Base-by-base conservation (phyloP, 2,888 invertebrate genomes). In the Lochmaea capreae region DNA sequence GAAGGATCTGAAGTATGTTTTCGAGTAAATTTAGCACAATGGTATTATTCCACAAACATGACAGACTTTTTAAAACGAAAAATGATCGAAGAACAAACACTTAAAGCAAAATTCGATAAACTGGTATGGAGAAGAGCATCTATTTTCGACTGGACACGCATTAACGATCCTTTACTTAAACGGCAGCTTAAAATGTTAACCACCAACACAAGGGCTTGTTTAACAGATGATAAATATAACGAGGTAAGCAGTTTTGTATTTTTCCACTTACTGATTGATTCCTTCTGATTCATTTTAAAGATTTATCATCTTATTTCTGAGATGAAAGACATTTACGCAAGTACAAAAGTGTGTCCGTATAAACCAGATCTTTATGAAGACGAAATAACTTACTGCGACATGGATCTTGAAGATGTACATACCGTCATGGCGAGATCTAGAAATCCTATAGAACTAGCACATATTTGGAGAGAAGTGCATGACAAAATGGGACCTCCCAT, bases 391-490 rank as follows among this genome's bases (percentile, higher is more conserved):
- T 91, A 89, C 80, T 91, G 91, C 78, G 90, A 91, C 78, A 88
- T 91, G 87, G 90, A 90, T 77, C 81, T 91, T n/a, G 90, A 91
- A 71, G 93, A 93, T 80, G 89, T 93, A 54, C 90, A 87, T 3
- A 89, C 84, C 74, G 90, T 94, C 52, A 89, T 95, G 87, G 91
- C 92, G 0, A 90, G 91, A 83, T 94, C 94, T 0, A 89, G 92
- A 76, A 92, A 95, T 79, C 93, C 93, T 78, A 91, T 92, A 26
- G 94, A 95, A 82, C 86, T 96, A 62, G 82, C 92, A 18, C 92
- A 94, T 80, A 92, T 93, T 0, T 97, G 97, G 97, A 90, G 89
- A 81, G 92, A 92, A 71, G 97, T 95, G 91, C 89, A 96, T 77
- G 94, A 96, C 74, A 92, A 91, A 72, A 91, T 93, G 0, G 96